phyloP scores from a whole-genome alignment of 2,888 invertebrate genomes.

The Cataglyphis livida region DNA sequence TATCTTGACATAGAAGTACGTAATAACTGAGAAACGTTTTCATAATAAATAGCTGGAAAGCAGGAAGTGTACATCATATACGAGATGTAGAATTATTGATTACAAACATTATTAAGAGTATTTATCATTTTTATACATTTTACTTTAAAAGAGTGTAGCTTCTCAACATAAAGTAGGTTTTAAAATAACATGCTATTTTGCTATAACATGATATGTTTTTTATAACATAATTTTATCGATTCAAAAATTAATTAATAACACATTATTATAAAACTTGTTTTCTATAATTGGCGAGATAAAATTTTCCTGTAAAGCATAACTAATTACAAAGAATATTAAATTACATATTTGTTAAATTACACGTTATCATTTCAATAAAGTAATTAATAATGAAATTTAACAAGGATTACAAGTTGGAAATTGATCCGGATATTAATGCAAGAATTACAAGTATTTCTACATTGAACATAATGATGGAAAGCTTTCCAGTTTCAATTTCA shows the following conservation, averaged over 20 bases:
- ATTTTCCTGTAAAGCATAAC: not conserved
- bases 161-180: not conserved
- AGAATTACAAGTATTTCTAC: conserved; percentile 63
- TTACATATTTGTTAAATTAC: not conserved
- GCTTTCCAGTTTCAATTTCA: conserved; percentile 62
- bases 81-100: not conserved
- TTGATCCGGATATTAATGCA: conserved; percentile 69
- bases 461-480: conserved; percentile 71
- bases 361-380: not conserved
- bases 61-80: not conserved
- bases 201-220: not conserved
- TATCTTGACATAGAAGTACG: conserved; percentile 8
- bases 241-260: not conserved
- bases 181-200: not conserved
- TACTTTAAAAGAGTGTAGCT: not conserved
- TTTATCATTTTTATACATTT: not conserved
- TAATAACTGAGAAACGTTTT: not conserved
- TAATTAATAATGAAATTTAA: conserved; percentile 15
- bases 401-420: conserved; percentile 54
- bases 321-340: not conserved
- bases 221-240: not conserved
- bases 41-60: not conserved
- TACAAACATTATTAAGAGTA: not conserved
- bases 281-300: not conserved
- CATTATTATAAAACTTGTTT: not conserved